Evolutionary conservation across 2,888 invertebrate genomes (phyloP).

Genomic region (Acronicta aceris): DNA sequence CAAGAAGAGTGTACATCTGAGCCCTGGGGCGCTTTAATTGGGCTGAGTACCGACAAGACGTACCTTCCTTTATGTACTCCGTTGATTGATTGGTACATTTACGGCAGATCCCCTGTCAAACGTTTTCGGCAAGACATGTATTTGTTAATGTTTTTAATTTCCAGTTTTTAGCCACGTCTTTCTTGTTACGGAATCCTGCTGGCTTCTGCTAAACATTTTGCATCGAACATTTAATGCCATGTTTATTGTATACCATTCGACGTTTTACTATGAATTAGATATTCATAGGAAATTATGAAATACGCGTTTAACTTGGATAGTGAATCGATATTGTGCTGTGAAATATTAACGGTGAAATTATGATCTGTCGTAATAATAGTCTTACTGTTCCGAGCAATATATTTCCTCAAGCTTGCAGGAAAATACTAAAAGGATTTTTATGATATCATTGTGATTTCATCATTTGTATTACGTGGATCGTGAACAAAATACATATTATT

Average conservation of each 20-base stretch:
- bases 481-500: neutral
- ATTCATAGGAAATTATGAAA: constrained; percentile 70
- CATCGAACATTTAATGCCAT: constrained; percentile 61
- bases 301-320: constrained; percentile 57
- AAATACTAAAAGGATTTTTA: constrained; percentile 20
- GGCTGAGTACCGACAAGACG: constrained; percentile 77
- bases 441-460: constrained; percentile 29
- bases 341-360: constrained; percentile 55
- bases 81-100: constrained; percentile 72
- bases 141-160: constrained; percentile 56
- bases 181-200: constrained; percentile 29
- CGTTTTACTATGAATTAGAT: constrained; percentile 66
- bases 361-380: constrained; percentile 34
- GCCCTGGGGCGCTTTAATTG: constrained; percentile 86
- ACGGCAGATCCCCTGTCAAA: constrained; percentile 60
- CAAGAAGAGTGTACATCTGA: constrained; percentile 89
- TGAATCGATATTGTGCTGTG: constrained; percentile 59
- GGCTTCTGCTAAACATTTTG: constrained; percentile 34
- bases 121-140: constrained; percentile 55
- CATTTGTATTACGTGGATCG: neutral
- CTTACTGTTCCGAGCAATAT: constrained; percentile 28
- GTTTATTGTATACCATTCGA: constrained; percentile 62
- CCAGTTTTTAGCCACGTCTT: constrained; percentile 41
- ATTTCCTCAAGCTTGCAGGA: constrained; percentile 10
- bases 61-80: constrained; percentile 62